phyloP scores from a whole-genome alignment of 2,888 invertebrate species.

The Abscondita cerata region DNA sequence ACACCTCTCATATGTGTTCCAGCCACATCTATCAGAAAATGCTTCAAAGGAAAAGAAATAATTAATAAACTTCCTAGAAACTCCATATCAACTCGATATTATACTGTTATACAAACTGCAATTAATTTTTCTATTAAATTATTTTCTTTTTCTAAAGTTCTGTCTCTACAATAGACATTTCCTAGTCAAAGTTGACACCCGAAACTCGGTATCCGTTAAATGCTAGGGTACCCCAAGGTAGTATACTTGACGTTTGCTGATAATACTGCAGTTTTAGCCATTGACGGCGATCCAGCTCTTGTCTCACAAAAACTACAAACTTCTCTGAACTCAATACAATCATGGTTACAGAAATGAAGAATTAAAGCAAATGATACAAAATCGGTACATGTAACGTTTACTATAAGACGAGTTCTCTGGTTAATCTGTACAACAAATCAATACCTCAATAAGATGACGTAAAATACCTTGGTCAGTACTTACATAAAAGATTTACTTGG shows the following conservation, averaged over 20 bases:
- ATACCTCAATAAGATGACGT: too few species aligned
- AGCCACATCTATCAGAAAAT: background rate
- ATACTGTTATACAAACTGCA: background rate
- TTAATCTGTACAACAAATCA: too few species aligned
- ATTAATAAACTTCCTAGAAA: too few species aligned
- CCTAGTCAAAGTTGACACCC: conserved; percentile 2
- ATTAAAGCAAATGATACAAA: background rate
- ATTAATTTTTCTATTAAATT: background rate
- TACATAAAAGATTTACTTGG: too few species aligned
- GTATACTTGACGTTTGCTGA: background rate
- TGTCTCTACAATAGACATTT: background rate
- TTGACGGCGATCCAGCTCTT: background rate
- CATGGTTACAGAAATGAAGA: too few species aligned
- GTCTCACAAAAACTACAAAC: background rate
- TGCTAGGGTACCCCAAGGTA: background rate
- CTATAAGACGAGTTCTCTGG: too few species aligned
- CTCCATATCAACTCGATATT: too few species aligned
- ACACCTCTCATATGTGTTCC: too few species aligned
- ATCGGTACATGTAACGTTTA: background rate
- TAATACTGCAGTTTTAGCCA: background rate
- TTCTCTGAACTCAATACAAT: background rate
- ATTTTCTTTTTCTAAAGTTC: background rate
- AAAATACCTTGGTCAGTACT: too few species aligned
- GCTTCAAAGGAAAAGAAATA: background rate
- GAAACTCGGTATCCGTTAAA: background rate